These are phyloP conservation scores for Drosophila funebris DNA, from an alignment of 1,140 invertebrate genomes.

Conservation along the genomic window DNA sequence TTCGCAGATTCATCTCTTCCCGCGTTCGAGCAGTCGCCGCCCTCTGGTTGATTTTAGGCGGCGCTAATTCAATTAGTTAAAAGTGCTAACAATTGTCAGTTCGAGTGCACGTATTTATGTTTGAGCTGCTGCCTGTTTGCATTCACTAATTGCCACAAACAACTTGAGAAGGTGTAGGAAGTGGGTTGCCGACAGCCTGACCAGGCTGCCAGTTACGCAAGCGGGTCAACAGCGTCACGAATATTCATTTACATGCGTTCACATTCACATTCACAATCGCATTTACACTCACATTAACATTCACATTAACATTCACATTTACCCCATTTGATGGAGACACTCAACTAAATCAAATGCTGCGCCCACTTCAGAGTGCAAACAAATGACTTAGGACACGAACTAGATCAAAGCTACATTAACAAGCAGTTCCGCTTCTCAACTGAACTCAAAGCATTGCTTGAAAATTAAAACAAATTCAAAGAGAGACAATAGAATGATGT, in stretches of 20 bases:
- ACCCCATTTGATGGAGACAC: slow-evolving; percentile 58
- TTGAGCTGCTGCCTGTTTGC: slow-evolving; percentile 33
- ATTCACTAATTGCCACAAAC: slow-evolving; percentile 60
- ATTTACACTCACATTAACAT: not conserved
- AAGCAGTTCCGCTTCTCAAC: not conserved
- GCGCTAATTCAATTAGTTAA: slow-evolving; percentile 75
- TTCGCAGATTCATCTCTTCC: not conserved
- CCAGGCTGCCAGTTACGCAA: slow-evolving; percentile 59
- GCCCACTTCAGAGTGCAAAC: slow-evolving; percentile 37
- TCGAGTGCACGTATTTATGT: slow-evolving; percentile 33
- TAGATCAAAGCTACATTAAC: slow-evolving; percentile 21
- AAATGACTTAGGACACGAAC: slow-evolving; percentile 56
- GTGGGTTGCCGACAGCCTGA: slow-evolving; percentile 26
- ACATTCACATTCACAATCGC: not conserved
- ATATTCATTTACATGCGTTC: slow-evolving; percentile 27
- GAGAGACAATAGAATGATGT: too few relatives aligned
- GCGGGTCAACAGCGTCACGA: slow-evolving; percentile 64
- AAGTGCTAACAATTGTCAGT: slow-evolving; percentile 48
- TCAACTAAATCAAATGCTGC: slow-evolving; percentile 1
- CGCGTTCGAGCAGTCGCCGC: not conserved
- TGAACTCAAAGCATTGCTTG: too few relatives aligned
- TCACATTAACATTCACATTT: slow-evolving; percentile 22
- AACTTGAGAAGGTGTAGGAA: slow-evolving; percentile 56
- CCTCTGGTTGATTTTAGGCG: slow-evolving; percentile 22
- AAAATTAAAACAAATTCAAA: too few relatives aligned